Base-by-base conservation (phyloP, 2,797 vertebrate species). In the Iguana delicatissima region DNA sequence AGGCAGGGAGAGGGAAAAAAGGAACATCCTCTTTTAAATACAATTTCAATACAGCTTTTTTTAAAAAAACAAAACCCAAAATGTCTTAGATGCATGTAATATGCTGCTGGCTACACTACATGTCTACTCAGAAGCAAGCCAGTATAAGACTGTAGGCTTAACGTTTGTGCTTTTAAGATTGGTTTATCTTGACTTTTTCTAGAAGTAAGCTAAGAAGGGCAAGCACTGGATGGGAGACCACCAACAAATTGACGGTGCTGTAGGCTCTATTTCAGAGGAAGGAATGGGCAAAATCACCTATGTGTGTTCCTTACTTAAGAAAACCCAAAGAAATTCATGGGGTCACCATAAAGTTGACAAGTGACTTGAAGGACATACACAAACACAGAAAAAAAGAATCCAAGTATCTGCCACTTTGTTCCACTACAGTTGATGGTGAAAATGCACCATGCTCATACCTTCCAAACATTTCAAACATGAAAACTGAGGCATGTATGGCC, bases 91-190 rank as follows among this genome's bases (percentile, higher is more conserved):
- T 38, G 14, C 38, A 38, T 12, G 38, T 76, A 1, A 7, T 1
- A 73, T 5, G 4, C 74, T 42, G 20, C 35, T 22, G 29, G 67
- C 42, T 42, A 42, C 42, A 42, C 22, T 8, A 76, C 18, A 20
- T 42, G 20, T 20, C 29, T 76, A 46, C 35, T 77, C 52, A 59
- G 6, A n/a, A 35, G 50, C 8, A 57, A n/a, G 16, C 32, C 16
- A 14, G 32, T 32, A 22, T 57, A 81, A 29, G 2, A 81, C 4
- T n/a, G 57, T 32, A 62, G 4, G n/a, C n/a, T 14, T 83, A 81
- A 85, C 91, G 89, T 84, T 81, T 89, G 9, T 32, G 67, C 10
- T 69, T 69, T 86, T 46, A 82, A 93, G 88, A 81, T 42, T 69
- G 76, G 18, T 59, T 52, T 73, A 12, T 0, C 20, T 86, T 85